These are phyloP conservation scores for Proisotoma minuta DNA, from an alignment of 2,888 invertebrate species.

Conservation along the genomic window DNA sequence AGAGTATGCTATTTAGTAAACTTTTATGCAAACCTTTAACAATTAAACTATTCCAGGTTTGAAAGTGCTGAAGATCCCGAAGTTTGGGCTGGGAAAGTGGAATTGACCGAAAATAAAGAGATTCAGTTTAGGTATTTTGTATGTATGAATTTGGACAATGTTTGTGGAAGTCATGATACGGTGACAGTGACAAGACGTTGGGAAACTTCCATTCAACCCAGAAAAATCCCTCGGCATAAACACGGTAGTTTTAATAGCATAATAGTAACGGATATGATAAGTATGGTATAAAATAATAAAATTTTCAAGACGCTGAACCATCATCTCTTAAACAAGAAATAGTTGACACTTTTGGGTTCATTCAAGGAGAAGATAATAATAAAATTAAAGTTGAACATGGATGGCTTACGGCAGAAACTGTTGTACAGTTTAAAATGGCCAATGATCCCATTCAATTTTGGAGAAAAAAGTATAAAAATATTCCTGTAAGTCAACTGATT, in stretches of 20 bases:
- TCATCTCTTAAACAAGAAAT: neutral
- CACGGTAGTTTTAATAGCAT: neutral
- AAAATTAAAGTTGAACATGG: slow-evolving; percentile 62
- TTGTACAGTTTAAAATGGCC: slow-evolving; percentile 68
- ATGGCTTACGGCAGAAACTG: slow-evolving; percentile 78
- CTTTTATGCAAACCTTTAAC: neutral
- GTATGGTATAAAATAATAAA: neutral
- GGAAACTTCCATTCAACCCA: slow-evolving; percentile 72
- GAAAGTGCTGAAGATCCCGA: slow-evolving; percentile 45
- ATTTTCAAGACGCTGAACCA: neutral
- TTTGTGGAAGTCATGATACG: slow-evolving; percentile 52
- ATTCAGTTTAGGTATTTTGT: slow-evolving; percentile 66
- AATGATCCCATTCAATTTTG: slow-evolving; percentile 73
- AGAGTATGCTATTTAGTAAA: slow-evolving; percentile 25
- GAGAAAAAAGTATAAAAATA: slow-evolving; percentile 55
- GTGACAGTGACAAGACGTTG: slow-evolving; percentile 66
- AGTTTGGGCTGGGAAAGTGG: slow-evolving; percentile 62
- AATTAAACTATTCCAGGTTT: slow-evolving; percentile 35
- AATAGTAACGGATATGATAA: neutral
- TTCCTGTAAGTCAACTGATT: slow-evolving; percentile 27
- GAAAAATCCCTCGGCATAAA: slow-evolving; percentile 49
- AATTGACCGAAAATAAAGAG: slow-evolving; percentile 62
- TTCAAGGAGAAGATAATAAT: slow-evolving; percentile 52
- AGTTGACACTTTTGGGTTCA: slow-evolving; percentile 61
- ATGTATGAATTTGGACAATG: slow-evolving; percentile 62